Evolutionary conservation across 2,888 invertebrate species (phyloP).

Genomic region (Malacosoma neustria): DNA sequence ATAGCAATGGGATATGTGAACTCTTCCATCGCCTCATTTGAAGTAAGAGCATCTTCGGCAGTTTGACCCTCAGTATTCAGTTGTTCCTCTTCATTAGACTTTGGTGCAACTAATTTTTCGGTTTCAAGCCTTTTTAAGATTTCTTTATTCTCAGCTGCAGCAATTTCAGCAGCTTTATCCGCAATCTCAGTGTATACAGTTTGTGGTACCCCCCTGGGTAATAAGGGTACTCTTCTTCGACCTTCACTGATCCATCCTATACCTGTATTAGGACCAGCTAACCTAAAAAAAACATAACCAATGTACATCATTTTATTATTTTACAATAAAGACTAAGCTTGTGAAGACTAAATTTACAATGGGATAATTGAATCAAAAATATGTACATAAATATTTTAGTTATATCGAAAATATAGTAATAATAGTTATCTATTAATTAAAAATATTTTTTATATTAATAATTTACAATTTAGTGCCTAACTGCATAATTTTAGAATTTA

Average conservation of each 20-base stretch:
- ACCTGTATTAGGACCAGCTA: conserved; percentile 79
- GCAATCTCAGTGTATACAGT: conserved; percentile 89
- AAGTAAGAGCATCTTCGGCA: conserved; percentile 33
- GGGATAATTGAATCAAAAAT: neutral
- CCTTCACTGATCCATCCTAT: conserved; percentile 93
- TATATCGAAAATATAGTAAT: too few species aligned
- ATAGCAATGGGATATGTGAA: conserved; percentile 51
- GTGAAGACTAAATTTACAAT: conserved; percentile 3
- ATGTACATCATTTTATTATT: neutral
- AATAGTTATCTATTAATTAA: conserved; percentile 2
- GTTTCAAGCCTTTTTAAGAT: conserved; percentile 48
- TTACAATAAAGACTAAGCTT: neutral
- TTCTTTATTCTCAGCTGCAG: conserved; percentile 52
- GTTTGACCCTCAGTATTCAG: conserved; percentile 42
- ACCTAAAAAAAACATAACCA: conserved; percentile 37
- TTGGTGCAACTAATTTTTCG: conserved; percentile 47
- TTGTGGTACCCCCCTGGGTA: conserved; percentile 89
- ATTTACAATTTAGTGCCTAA: too few species aligned
- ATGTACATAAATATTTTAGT: neutral
- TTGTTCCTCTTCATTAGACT: conserved; percentile 44
- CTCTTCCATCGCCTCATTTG: conserved; percentile 44
- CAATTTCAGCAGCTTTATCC: conserved; percentile 80
- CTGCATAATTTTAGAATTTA: too few species aligned
- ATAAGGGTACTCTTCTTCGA: conserved; percentile 85
- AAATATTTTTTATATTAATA: conserved; percentile 10